Evolutionary conservation across 2,888 invertebrate species (phyloP).

Genomic region (Clepsis dumicolana): DNA sequence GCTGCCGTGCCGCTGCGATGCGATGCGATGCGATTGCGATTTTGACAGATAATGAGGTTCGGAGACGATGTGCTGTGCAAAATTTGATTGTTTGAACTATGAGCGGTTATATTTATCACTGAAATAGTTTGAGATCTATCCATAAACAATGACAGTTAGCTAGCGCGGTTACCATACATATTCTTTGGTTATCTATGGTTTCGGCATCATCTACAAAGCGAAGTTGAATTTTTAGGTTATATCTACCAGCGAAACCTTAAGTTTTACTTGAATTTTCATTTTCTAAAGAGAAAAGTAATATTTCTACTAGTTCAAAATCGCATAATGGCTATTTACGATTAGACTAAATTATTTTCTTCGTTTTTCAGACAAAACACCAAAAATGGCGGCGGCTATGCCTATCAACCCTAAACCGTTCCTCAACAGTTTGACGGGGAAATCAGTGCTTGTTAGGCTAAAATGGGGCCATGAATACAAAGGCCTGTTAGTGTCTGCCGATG

Average conservation of each 20-base stretch:
- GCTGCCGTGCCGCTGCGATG: no score
- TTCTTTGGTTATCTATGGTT: no score
- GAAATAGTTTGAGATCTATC: no score
- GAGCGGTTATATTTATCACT: no score
- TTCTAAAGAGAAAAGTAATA: slow-evolving; percentile 25
- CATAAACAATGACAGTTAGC: no score
- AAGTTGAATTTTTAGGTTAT: slow-evolving; percentile 31
- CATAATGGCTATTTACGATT: not conserved
- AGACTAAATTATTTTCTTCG: slow-evolving; percentile 18
- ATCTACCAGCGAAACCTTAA: slow-evolving; percentile 3
- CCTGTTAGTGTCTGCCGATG: slow-evolving; percentile 98
- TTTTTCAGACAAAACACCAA: slow-evolving; percentile 52
- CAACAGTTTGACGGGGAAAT: slow-evolving; percentile 98
- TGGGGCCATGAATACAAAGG: slow-evolving; percentile 99
- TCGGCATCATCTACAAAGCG: slow-evolving; percentile 7
- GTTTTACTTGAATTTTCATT: not conserved
- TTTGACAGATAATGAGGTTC: no score
- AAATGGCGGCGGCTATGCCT: slow-evolving; percentile 95
- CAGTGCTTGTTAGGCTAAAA: slow-evolving; percentile 98
- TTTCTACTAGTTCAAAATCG: not conserved
- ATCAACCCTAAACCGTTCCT: slow-evolving; percentile 99
- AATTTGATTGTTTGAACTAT: no score
- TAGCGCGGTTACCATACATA: no score
- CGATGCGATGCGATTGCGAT: no score
- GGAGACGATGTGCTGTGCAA: no score